Evolutionary conservation across 2,797 vertebrate species (phyloP).

Genomic region (Urophycis tenuis): DNA sequence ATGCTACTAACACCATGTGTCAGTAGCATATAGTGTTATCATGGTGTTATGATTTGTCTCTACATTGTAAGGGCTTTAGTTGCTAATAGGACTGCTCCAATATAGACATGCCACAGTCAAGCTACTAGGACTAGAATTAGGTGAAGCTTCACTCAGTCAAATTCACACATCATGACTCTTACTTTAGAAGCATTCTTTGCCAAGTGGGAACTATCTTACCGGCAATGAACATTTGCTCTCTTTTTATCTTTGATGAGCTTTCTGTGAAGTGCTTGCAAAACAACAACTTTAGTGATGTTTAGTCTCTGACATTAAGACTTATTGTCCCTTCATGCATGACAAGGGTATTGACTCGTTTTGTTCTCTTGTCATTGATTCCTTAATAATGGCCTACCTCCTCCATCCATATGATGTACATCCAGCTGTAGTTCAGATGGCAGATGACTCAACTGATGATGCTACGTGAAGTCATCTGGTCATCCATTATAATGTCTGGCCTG

Average conservation of each 20-base stretch:
- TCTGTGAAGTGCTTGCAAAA: conserved; percentile 43
- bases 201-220: conserved; percentile 58
- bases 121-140: conserved; percentile 37
- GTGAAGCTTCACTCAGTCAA: conserved; percentile 30
- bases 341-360: conserved; percentile 12
- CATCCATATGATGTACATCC: conserved; percentile 34
- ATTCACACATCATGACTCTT: conserved; percentile 29
- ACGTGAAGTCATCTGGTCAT: conserved; percentile 6
- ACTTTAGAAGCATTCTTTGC: conserved; percentile 45
- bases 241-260: conserved; percentile 39
- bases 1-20: no score
- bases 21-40: no score
- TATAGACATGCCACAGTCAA: conserved; percentile 50
- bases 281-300: conserved; percentile 33
- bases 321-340: conserved; percentile 26
- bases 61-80: conserved; percentile 33
- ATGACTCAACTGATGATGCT: conserved; percentile 45
- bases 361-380: conserved; percentile 18
- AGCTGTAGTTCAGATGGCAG: conserved; percentile 38
- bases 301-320: conserved; percentile 19
- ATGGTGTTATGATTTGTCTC: background rate
- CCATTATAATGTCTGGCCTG: conserved; percentile 17
- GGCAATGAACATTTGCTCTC: conserved; percentile 32
- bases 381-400: conserved; percentile 32
- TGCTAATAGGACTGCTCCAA: conserved; percentile 18